phyloP scores from a whole-genome alignment of 2,797 vertebrate genomes.

The Mormyrops boulengeri region DNA sequence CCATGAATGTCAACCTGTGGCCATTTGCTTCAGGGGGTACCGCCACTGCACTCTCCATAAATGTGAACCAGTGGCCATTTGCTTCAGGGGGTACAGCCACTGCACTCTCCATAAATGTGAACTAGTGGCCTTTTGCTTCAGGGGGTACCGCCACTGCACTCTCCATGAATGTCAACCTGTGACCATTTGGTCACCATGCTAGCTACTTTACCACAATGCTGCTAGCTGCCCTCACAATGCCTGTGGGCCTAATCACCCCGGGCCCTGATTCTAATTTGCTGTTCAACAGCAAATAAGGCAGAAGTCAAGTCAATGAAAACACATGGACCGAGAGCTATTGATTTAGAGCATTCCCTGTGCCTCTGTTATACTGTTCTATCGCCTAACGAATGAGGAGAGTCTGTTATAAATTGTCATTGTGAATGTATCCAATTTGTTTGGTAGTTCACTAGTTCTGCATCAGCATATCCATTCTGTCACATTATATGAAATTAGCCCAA shows the following conservation, averaged over 20 bases:
- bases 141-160: not conserved
- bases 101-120: too few relatives aligned
- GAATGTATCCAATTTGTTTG: not conserved
- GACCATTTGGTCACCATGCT: not conserved
- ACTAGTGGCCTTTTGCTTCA: not conserved
- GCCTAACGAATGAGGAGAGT: not conserved
- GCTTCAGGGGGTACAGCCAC: too few relatives aligned
- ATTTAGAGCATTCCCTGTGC: not conserved
- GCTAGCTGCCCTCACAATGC: not conserved
- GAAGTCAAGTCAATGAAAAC: not conserved
- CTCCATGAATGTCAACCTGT: not conserved
- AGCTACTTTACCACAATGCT: not conserved
- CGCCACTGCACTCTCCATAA: not conserved
- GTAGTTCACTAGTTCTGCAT: not conserved
- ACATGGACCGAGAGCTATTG: not conserved
- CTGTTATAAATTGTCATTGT: not conserved
- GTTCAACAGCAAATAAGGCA: not conserved
- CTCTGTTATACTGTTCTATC: not conserved
- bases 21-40: not conserved
- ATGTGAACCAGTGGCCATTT: not conserved
- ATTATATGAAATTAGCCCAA: not conserved
- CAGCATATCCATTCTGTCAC: not conserved
- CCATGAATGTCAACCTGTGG: too few relatives aligned
- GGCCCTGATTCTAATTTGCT: not conserved
- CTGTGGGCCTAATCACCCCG: not conserved